Evolutionary conservation across 2,797 vertebrate genomes (phyloP).

Genomic region (Antennarius maculatus): DNA sequence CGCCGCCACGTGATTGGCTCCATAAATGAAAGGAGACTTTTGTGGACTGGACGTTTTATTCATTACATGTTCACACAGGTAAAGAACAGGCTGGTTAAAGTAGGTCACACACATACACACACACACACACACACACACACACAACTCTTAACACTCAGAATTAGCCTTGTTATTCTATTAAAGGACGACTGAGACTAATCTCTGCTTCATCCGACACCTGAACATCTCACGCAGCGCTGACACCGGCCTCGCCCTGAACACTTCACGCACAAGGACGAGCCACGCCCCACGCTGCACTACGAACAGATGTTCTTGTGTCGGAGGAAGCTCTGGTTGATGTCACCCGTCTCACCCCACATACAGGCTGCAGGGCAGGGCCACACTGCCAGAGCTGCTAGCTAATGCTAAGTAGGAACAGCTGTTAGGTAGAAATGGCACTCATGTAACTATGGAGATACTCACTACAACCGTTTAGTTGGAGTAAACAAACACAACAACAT

Average conservation of each 20-base stretch:
- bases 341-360: not conserved
- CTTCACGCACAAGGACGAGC: too few relatives aligned
- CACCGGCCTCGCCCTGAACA: too few relatives aligned
- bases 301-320: too few relatives aligned
- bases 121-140: constrained; percentile 47
- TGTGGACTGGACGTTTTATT: constrained; percentile 45
- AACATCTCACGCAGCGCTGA: not conserved
- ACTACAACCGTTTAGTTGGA: constrained; percentile 69
- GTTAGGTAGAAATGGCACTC: constrained; percentile 79
- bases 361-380: constrained; percentile 30
- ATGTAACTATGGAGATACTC: constrained; percentile 69
- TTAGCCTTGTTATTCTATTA: constrained; percentile 39
- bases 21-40: too few relatives aligned
- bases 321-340: not conserved
- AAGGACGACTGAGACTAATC: constrained; percentile 28
- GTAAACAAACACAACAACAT: constrained; percentile 76
- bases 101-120: constrained; percentile 55
- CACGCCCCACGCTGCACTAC: not conserved
- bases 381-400: constrained; percentile 41
- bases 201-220: constrained; percentile 12
- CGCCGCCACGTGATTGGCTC: too few relatives aligned
- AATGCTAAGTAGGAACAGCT: constrained; percentile 74
- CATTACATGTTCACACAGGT: constrained; percentile 71
- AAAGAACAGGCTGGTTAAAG: constrained; percentile 80
- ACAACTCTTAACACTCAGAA: constrained; percentile 59